Evolutionary conservation across 2,888 invertebrate species (phyloP).

Genomic region (Trichogramma evanescens): DNA sequence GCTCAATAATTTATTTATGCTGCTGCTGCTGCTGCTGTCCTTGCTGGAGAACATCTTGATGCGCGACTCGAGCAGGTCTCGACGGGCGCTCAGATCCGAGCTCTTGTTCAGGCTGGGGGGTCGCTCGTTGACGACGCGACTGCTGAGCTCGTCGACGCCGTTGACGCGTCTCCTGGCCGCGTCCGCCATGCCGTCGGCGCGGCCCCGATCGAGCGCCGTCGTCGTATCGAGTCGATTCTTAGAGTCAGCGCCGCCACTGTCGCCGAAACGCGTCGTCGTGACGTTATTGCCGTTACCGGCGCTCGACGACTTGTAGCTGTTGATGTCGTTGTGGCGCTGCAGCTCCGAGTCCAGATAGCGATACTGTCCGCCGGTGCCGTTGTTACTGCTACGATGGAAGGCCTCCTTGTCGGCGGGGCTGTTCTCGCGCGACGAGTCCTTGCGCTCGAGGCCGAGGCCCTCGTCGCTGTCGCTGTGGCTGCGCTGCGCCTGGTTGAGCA

Average conservation of each 20-base stretch:
- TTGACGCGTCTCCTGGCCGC: constrained; percentile 46
- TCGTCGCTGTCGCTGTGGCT: constrained; percentile 72
- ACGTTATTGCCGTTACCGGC: constrained; percentile 31
- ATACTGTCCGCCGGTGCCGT: constrained; percentile 34
- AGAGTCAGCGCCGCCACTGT: constrained; percentile 41
- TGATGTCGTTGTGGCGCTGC: constrained; percentile 39
- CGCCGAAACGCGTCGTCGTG: constrained; percentile 33
- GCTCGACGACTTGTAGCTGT: constrained; percentile 36
- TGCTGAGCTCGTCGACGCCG: constrained; percentile 56
- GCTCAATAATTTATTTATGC: constrained; percentile 35
- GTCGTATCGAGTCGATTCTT: too few relatives aligned
- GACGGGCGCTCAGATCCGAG: constrained; percentile 62
- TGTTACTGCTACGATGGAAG: constrained; percentile 36
- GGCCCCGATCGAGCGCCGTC: constrained; percentile 31
- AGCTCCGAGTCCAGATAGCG: constrained; percentile 32
- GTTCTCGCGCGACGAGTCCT: constrained; percentile 43
- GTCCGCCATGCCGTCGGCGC: background rate
- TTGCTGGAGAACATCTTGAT: constrained; percentile 50
- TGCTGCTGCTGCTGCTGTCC: constrained; percentile 28
- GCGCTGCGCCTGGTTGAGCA: constrained; percentile 32
- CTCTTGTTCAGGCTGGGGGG: constrained; percentile 37
- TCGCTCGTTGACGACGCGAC: constrained; percentile 17
- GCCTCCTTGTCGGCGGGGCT: constrained; percentile 43
- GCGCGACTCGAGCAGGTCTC: constrained; percentile 69
- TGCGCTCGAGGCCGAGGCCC: constrained; percentile 65